Base-by-base conservation (phyloP, 2,888 invertebrate genomes). In the Drosophila putrida region DNA sequence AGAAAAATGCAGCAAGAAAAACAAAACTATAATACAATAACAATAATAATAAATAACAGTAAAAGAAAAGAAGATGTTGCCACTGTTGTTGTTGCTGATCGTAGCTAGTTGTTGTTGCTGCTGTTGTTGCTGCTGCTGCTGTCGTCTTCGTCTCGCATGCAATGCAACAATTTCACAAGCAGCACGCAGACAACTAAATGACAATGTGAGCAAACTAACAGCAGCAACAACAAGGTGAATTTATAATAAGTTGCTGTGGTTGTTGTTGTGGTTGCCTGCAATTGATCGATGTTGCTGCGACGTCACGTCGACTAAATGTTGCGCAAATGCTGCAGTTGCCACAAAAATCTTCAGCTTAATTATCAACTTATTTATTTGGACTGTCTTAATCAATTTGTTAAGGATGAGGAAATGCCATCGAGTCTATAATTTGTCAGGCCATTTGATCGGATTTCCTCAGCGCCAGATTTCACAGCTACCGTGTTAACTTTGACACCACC, bases 101-200 rank as follows among this genome's bases (percentile, higher is more conserved):
- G 59, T 38, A 54, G 50, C 41, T 20, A 53, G 31, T 41, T 58
- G 59, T 15, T 53, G 55, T 13, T 74, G 64, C 25, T 71, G 53
- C 15, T 73, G 69, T 47, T 71, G 71, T 39, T 71, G 64, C 38
- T 75, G 65, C n/a, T 68, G 66, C 9, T 64, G 65, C 50, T 71
- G 71, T 68, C 60, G 68, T 69, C 63, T 61, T 68, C 78, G 61
- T 63, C 70, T 66, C 59, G 78, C 74, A 75, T 75, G 82, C 84
- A 80, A 88, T 87, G 89, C 88, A 87, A 87, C 83, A 85, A 87
- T 87, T 87, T 89, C 87, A 81, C 88, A 87, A 87, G 83, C 87
- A 70, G 59, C 87, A 87, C 83, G 83, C 88, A 86, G 86, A 85
- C 85, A 84, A 80, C 78, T 73, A 84, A 84, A 88, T 84, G 88